A percentile compares a stretch with the other conserved stretches of the same genome.
Evolutionary conservation across 1,140 invertebrate genomes (phyloP).

Genomic region (Heliconius hewitsoni): DNA sequence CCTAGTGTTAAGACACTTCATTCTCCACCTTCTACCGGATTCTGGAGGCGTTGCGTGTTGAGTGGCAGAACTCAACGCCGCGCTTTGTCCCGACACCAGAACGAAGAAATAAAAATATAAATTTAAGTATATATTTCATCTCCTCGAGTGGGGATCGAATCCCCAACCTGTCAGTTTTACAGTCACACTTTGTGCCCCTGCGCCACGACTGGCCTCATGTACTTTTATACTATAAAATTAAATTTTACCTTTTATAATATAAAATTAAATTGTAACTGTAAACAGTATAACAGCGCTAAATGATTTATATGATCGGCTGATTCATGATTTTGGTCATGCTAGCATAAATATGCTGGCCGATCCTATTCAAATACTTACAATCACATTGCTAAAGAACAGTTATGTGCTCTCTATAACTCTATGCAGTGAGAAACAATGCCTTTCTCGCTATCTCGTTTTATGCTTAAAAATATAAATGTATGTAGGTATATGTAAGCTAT

Average conservation of each 20-base stretch:
- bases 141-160: no score
- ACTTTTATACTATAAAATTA: no score
- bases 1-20: no score
- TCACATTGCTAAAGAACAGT: conserved; percentile 3
- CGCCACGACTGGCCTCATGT: no score
- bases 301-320: conserved; percentile 4
- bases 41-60: no score
- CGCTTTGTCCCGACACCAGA: no score
- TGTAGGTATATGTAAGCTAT: not conserved
- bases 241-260: not conserved
- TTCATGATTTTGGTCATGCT: conserved; percentile 10
- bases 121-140: no score
- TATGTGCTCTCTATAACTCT: conserved; percentile 12
- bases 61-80: no score
- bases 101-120: no score
- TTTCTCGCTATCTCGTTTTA: not conserved
- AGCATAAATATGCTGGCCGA: not conserved
- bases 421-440: not conserved
- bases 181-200: no score
- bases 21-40: no score
- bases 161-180: no score
- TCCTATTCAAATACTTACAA: conserved; percentile 4
- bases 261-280: conserved; percentile 3
- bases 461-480: not conserved
- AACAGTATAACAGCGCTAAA: conserved; percentile 2